Evolutionary conservation across 2,113 vertebrate genomes (phyloP).

Genomic region (Glaucomys volans): DNA sequence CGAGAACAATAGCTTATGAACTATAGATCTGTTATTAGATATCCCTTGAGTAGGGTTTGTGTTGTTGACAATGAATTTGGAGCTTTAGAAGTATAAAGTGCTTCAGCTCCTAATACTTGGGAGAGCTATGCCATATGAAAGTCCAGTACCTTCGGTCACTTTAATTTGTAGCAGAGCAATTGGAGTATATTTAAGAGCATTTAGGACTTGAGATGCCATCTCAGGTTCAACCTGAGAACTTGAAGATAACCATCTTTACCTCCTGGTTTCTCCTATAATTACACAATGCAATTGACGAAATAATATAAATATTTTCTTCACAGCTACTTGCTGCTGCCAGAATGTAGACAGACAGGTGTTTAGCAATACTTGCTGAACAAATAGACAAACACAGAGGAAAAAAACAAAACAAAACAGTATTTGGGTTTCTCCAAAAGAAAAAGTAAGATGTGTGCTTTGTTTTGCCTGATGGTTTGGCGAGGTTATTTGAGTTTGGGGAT

Average conservation of each 20-base stretch:
- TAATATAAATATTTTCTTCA: neutral
- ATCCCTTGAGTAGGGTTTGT: slow-evolving; percentile 20
- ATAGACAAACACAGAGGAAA: neutral
- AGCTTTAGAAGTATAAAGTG: neutral
- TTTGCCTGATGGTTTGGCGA: slow-evolving; percentile 29
- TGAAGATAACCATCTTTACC: neutral
- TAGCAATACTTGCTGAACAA: neutral
- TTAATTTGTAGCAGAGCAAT: slow-evolving; percentile 13
- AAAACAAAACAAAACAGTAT: neutral
- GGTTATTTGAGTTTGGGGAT: neutral
- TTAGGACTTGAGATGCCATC: neutral
- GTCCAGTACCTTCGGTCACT: neutral
- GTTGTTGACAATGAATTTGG: slow-evolving; percentile 9
- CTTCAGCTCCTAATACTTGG: slow-evolving; percentile 9
- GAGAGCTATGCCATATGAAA: neutral
- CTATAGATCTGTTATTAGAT: slow-evolving; percentile 35
- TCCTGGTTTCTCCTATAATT: slow-evolving; percentile 12
- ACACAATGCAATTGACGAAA: slow-evolving; percentile 5
- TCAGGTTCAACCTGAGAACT: slow-evolving; percentile 23
- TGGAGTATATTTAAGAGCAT: neutral
- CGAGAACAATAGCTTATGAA: slow-evolving; percentile 58
- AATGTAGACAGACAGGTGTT: neutral
- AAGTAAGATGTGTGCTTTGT: neutral
- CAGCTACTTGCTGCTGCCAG: neutral
- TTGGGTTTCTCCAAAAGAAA: neutral